Evolutionary conservation across 1,140 invertebrate species (phyloP), one percentile per base, ranked within the genome.

Genomic region (Mylabris phalerata): DNA sequence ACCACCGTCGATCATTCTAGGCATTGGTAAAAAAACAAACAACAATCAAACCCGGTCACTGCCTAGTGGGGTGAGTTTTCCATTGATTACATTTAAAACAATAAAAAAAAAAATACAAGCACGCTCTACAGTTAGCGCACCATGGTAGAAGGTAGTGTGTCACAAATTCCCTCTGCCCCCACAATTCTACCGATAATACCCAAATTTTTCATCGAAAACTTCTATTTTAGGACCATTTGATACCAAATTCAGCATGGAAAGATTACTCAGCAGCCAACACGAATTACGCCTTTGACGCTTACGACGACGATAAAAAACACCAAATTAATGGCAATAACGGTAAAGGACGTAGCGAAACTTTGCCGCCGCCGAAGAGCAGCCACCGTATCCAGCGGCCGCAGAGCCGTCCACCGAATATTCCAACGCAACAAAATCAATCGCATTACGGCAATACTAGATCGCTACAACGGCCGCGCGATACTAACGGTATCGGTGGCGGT

Each of bases 261-360:
- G 90, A 93, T 70, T 93, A 92, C 69, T 83, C 88, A 2, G 78
- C 86, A 1, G 82, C 86, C 1, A 90, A 90, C 68, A 92, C 88
- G 1, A 93, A 93, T 75, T 92, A 92, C 73, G 89, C 88, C 0
- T 93, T 93, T 72, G 90, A 93, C 63, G 82, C 87, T 0, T 91
- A 86, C 70, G 88, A 90, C 55, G 84, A 76, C 61, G 87, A 89
- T 65, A 88, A 89, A 67, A 69, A 73, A 48, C 62, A 57, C 50
- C 73, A 64, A 25, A 68, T 70, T 69, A 66, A 78, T 73, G 64
- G 69, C 59, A 62, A 72, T 70, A 66, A 78, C 73, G 64, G 69
- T 60, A 62, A 72, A 66, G 62, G 68, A 42, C 67, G 66, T 39
- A 65, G 65, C 48, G 66, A 60, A 27, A 77, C 75, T 4, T 73